A percentile compares a stretch with the other conserved stretches of the same genome.
Conservation (phyloP, 2,113 vertebrate genomes). For the Phasianus colchicus region DNA sequence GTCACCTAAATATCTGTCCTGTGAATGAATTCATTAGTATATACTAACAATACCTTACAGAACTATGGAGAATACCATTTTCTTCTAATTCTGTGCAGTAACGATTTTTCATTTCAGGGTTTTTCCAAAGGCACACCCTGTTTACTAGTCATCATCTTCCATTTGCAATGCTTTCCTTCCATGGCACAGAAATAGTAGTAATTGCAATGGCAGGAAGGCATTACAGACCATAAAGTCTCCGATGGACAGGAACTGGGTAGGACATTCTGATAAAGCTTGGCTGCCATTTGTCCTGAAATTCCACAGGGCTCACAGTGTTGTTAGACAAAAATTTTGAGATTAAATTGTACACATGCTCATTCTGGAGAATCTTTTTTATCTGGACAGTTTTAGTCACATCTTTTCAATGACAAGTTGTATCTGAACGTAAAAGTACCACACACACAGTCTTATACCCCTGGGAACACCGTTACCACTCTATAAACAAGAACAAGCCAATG, state of each 20-base stretch:
- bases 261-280: background rate
- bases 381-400: background rate
- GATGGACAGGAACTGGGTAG: background rate
- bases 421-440: background rate
- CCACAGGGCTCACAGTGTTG: background rate
- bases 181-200: background rate
- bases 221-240: background rate
- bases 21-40: background rate
- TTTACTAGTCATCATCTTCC: background rate
- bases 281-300: background rate
- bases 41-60: background rate
- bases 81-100: background rate
- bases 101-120: background rate
- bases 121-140: conserved; percentile 13
- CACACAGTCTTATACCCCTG: too few species aligned
- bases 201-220: background rate
- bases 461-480: background rate
- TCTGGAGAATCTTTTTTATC: background rate
- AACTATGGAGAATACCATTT: background rate
- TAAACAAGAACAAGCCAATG: background rate
- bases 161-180: background rate
- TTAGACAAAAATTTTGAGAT: background rate
- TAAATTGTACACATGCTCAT: background rate
- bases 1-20: background rate
- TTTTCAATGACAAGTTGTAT: background rate